Base-by-base conservation (phyloP, 2,888 invertebrate species). In the Selenia dentaria region DNA sequence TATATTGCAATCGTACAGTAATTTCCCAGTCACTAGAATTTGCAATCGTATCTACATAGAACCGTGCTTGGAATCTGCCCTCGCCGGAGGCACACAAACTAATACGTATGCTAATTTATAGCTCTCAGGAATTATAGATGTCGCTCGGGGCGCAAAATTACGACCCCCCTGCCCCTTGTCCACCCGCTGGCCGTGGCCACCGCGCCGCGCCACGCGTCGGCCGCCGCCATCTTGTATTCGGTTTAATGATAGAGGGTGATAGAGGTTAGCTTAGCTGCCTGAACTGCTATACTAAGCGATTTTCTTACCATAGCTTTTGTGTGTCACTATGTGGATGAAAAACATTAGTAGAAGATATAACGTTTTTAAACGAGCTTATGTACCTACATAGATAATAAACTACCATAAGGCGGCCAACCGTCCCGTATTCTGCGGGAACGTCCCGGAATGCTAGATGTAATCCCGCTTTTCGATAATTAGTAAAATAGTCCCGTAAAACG, bases 21-120 rank as follows among this genome's bases (percentile, higher is more conserved):
- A 71, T 74, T 68, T 53, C 36, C 57, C 54, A 60, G 70, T 67
- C 57, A 48, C 57, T 53, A 52, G 52, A 63, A 72, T 72, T 69
- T 66, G 64, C 61, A 59, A 62, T 63, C 67, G 55, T 64, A 66
- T 16, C 22, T 22, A 75, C 60, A 70, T 43, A 49, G 36, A 42
- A 65, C 75, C 80, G 74, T 78, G 79, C 72, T 72, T 69, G 62
- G 79, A 86, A 85, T 83, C 74, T 68, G 72, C 77, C 68, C 62
- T 67, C 66, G 59, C 65, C 54, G 48, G 67, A 67, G 65, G 63
- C 63, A 65, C 65, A 69, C 74, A 80, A 80, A 84, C 83, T 85
- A 89, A 88, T 88, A 86, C 86, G 79, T 87, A 88, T 88, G 88
- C 86, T 85, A 89, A 90, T 89, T 87, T 83, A 83, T 80, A 75